phyloP scores from a whole-genome alignment of 2,797 vertebrate species.

The Gymnoscopelus microlampas region DNA sequence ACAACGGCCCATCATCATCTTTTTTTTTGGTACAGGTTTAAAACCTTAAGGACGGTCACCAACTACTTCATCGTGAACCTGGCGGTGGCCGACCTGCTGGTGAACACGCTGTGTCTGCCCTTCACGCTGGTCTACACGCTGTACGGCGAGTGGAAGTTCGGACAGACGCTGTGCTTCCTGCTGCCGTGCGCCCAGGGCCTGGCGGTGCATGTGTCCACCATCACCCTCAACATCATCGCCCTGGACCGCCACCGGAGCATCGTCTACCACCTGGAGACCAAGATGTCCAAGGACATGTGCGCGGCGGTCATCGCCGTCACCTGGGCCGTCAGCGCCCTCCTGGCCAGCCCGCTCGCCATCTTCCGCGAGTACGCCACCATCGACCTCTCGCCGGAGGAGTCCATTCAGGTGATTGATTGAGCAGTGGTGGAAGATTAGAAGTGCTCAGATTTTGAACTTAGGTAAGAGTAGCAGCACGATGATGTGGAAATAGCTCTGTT shows the following conservation, averaged over 20 bases:
- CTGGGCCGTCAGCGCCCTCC: constrained; percentile 88
- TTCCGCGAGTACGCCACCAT: constrained; percentile 91
- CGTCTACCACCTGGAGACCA: constrained; percentile 91
- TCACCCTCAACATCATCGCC: constrained; percentile 93
- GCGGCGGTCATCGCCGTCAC: constrained; percentile 86
- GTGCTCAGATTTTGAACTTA: no score
- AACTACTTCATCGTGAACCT: constrained; percentile 97
- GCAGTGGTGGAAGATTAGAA: no score
- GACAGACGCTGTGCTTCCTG: constrained; percentile 86
- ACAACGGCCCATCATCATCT: no score
- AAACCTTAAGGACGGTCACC: constrained; percentile 91
- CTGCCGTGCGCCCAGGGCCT: constrained; percentile 93
- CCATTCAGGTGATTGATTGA: constrained; percentile 66
- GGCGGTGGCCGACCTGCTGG: constrained; percentile 92
- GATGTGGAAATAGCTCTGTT: no score
- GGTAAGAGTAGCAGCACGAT: no score
- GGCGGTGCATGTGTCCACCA: constrained; percentile 93
- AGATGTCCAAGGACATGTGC: constrained; percentile 91
- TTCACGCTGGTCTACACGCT: constrained; percentile 93
- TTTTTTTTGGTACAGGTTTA: constrained; percentile 75
- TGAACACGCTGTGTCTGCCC: constrained; percentile 92
- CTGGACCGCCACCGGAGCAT: constrained; percentile 94
- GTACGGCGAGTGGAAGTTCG: constrained; percentile 89
- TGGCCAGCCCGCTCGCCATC: constrained; percentile 94
- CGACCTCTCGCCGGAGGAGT: constrained; percentile 83